phyloP scores from a whole-genome alignment of 2,797 vertebrate genomes.

The Cottoperca gobio region DNA sequence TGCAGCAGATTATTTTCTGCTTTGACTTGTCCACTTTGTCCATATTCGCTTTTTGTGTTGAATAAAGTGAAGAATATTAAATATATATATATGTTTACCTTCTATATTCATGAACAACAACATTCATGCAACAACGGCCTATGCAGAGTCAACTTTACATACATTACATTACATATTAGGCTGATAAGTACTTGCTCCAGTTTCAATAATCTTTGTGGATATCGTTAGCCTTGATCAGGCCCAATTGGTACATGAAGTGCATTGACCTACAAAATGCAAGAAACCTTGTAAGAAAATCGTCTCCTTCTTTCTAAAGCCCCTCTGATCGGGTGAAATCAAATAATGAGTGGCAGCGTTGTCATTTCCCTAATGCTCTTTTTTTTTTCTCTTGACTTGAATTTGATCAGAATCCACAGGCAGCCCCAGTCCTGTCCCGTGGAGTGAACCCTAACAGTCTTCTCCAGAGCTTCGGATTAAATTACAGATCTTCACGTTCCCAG shows the following conservation, averaged over 20 bases:
- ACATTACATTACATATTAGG: neutral
- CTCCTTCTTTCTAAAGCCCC: neutral
- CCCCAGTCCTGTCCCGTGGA: slow-evolving; percentile 60
- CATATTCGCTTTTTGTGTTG: neutral
- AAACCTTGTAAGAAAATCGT: slow-evolving; percentile 7
- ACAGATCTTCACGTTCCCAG: slow-evolving; percentile 72
- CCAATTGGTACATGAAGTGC: slow-evolving; percentile 7
- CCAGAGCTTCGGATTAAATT: slow-evolving; percentile 81
- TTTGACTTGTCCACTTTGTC: neutral
- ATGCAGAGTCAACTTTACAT: neutral
- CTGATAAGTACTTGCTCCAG: neutral
- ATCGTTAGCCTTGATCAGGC: neutral
- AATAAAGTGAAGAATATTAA: neutral
- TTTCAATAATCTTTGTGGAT: neutral
- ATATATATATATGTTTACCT: neutral
- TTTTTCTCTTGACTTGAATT: slow-evolving; percentile 53
- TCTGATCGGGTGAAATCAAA: slow-evolving; percentile 54
- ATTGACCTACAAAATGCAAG: slow-evolving; percentile 13
- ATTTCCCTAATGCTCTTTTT: slow-evolving; percentile 45
- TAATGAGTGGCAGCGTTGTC: slow-evolving; percentile 38
- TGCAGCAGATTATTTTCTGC: neutral
- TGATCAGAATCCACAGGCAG: slow-evolving; percentile 70
- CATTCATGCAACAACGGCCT: too few relatives aligned
- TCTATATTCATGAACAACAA: neutral
- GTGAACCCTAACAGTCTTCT: slow-evolving; percentile 72